Conservation (phyloP, 1,140 invertebrate genomes). For the Penaeus japonicus region DNA sequence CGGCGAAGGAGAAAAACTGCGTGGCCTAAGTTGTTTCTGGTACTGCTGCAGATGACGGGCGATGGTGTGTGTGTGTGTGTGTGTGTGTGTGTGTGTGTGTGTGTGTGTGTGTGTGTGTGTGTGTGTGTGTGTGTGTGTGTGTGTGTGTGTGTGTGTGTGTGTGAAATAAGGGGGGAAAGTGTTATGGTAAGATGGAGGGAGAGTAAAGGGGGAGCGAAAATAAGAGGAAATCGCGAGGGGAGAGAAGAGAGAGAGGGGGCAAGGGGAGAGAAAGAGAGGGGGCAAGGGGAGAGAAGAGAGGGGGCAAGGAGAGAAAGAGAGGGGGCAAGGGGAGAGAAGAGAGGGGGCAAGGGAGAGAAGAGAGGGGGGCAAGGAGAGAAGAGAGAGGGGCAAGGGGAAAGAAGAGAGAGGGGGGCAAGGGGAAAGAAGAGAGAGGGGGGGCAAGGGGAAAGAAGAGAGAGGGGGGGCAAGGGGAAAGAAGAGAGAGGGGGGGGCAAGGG, state of each 20-base stretch:
- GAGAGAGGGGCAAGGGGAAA: neutral
- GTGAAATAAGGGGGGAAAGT: neutral
- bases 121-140: neutral
- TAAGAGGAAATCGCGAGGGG: too few relatives aligned
- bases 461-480: neutral
- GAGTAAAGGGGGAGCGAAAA: neutral
- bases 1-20: too few relatives aligned
- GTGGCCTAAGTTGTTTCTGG: too few relatives aligned
- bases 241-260: too few relatives aligned
- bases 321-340: neutral
- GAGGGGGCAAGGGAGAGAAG: neutral
- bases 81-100: neutral
- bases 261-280: too few relatives aligned
- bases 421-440: neutral
- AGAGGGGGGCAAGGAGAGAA: too few relatives aligned
- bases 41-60: neutral
- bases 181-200: neutral
- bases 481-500: neutral
- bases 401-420: neutral
- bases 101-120: neutral
- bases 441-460: neutral
- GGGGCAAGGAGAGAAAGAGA: neutral
- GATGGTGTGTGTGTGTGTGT: neutral
- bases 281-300: neutral
- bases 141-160: neutral